Evolutionary conservation across 1,140 invertebrate genomes (phyloP), one percentile per base, ranked within the genome.

Genomic region (Atta cephalotes): DNA sequence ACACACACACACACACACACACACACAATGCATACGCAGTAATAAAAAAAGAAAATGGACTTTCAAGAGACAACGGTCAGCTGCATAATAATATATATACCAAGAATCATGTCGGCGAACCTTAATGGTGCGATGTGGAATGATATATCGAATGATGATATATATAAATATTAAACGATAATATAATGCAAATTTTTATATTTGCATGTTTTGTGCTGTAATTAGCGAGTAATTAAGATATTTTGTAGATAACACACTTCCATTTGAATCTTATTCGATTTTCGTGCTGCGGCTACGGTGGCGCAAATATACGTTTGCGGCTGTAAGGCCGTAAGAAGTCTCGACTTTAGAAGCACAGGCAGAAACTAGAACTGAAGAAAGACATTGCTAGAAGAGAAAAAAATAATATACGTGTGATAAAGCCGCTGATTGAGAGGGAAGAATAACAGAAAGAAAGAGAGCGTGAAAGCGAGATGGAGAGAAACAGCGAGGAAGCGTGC

Each of bases 121-220:
- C 87, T 89, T 91, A 90, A 90, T 89, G 89, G 89, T 92, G 91
- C 91, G 89, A 92, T 89, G 70, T 87, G 88, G 77, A 89, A 88
- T 78, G 89, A 92, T 91, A 94, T 92, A 92, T 93, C 90, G 90
- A 87, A 86, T 93, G 91, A 93, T 91, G 93, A 93, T 94, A 94
- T 94, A 92, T 92, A 95, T 94, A 95, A 93, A 94, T 93, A 94
- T 93, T 92, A 92, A 84, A 93, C 91, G 87, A 94, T 93, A 93
- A 93, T 94, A 93, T 95, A 95, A 94, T 95, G 94, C 94, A 95
- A 95, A 95, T 94, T 93, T 94, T 95, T 93, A 93, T 92, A 95
- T 95, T 95, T 95, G 94, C 94, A 95, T 95, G 93, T 95, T 94
- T 94, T 94, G 93, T 95, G 93, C 94, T 95, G 94, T 95, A 95